A percentile compares a stretch with the other conserved stretches of the same genome.
Evolutionary conservation across 2,888 invertebrate genomes (phyloP).

Genomic region (Zhuqinia jingwanae): DNA sequence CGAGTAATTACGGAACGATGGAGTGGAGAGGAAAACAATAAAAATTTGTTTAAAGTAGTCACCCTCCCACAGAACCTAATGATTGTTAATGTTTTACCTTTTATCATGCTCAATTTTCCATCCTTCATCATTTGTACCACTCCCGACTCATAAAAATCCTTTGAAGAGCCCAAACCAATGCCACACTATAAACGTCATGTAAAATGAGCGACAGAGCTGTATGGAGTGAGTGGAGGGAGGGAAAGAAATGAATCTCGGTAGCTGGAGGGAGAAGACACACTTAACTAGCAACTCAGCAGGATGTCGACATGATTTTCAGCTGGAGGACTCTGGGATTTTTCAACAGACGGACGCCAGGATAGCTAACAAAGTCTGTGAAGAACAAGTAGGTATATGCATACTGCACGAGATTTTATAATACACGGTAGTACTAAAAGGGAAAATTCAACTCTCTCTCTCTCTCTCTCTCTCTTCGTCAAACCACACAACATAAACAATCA

Average conservation of each 20-base stretch:
- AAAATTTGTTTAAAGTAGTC: constrained; percentile 7
- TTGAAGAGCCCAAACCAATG: not conserved
- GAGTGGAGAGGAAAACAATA: not conserved
- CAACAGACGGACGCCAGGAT: constrained; percentile 50
- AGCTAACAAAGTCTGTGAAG: constrained; percentile 21
- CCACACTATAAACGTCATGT: constrained; percentile 29
- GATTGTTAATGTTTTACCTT: constrained; percentile 24
- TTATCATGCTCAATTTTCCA: constrained; percentile 20
- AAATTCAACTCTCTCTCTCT: too few relatives aligned
- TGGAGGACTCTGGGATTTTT: constrained; percentile 19
- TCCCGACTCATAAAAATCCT: constrained; percentile 24
- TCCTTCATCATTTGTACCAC: not conserved
- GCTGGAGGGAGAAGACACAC: constrained; percentile 45
- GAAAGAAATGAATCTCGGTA: constrained; percentile 56
- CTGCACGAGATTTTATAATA: too few relatives aligned
- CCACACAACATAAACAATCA: constrained; percentile 36
- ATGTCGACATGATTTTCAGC: constrained; percentile 62
- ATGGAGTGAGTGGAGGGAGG: constrained; percentile 19
- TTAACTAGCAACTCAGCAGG: constrained; percentile 56
- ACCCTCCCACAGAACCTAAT: not conserved
- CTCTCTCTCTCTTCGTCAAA: constrained; percentile 27
- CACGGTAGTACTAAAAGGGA: too few relatives aligned
- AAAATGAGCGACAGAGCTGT: constrained; percentile 41
- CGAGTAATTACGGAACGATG: not conserved
- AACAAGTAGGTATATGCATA: not conserved